A percentile compares a stretch with the other conserved stretches of the same genome.
These are phyloP conservation scores for Tolmerus cingulatus DNA, from an alignment of 2,888 invertebrate species.

Conservation along the genomic window DNA sequence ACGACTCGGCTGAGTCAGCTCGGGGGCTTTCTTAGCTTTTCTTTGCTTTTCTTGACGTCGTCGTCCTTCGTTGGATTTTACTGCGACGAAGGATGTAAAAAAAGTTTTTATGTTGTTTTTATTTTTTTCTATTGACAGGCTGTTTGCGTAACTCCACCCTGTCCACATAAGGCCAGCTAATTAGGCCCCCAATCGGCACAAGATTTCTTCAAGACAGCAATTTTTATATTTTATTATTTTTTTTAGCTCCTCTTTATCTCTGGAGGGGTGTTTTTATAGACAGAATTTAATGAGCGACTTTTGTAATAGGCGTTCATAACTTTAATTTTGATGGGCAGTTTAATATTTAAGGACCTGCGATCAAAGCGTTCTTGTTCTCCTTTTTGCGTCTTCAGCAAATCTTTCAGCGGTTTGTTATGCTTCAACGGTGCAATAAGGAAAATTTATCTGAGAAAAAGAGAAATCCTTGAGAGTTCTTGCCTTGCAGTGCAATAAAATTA, in stretches of 20 bases:
- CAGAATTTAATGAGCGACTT: neutral
- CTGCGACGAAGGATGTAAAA: neutral
- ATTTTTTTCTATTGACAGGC: neutral
- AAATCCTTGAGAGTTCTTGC: neutral
- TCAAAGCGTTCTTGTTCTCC: neutral
- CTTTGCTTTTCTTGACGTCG: neutral
- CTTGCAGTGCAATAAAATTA: neutral
- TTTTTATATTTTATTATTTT: neutral
- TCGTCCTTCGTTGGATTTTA: neutral
- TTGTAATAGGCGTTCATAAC: neutral
- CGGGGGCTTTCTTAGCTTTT: neutral
- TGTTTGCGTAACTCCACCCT: neutral
- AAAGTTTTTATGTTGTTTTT: neutral
- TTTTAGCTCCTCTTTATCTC: neutral
- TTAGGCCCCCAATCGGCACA: neutral
- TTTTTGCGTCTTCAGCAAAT: neutral
- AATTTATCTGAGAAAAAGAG: neutral
- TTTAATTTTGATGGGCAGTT: neutral
- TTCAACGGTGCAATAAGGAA: neutral
- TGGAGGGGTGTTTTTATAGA: neutral
- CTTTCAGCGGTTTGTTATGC: neutral
- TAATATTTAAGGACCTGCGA: neutral
- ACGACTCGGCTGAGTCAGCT: constrained; percentile 13
- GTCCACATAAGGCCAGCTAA: neutral
- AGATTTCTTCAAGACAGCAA: neutral